Conservation (phyloP, 2,113 vertebrate genomes). For the Hemicordylus capensis region DNA sequence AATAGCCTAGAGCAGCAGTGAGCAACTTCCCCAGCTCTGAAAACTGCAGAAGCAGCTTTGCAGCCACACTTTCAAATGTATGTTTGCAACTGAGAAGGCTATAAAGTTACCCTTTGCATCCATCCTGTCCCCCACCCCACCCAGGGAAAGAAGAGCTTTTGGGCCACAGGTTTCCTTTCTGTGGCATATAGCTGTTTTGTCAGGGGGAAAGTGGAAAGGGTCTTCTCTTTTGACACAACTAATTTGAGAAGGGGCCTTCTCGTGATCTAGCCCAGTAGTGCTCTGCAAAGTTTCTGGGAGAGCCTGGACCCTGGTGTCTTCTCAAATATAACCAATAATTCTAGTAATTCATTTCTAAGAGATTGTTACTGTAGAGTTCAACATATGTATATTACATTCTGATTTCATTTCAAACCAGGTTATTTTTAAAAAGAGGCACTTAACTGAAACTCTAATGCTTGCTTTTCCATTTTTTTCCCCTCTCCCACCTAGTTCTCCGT, state of each 20-base stretch:
- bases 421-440: not conserved
- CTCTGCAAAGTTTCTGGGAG: not conserved
- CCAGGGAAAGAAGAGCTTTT: too few species aligned
- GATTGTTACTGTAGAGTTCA: not conserved
- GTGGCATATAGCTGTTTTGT: not conserved
- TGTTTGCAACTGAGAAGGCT: not conserved
- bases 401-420: not conserved
- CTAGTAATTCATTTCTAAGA: not conserved
- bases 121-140: too few species aligned
- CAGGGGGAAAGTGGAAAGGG: not conserved
- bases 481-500: conserved; percentile 81
- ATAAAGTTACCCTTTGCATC: not conserved
- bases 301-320: not conserved
- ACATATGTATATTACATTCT: not conserved
- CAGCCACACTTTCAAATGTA: not conserved
- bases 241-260: too few species aligned
- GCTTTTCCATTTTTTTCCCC: conserved; percentile 4
- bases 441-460: not conserved
- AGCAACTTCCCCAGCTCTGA: not conserved
- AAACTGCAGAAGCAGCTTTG: not conserved
- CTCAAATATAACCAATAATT: not conserved
- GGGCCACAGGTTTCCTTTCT: not conserved
- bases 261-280: not conserved
- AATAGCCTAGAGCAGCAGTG: not conserved
- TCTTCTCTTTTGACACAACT: not conserved